Evolutionary conservation across 2,888 invertebrate genomes (phyloP), one percentile per base, ranked within the genome.

Genomic region (Liodrosophila aerea): DNA sequence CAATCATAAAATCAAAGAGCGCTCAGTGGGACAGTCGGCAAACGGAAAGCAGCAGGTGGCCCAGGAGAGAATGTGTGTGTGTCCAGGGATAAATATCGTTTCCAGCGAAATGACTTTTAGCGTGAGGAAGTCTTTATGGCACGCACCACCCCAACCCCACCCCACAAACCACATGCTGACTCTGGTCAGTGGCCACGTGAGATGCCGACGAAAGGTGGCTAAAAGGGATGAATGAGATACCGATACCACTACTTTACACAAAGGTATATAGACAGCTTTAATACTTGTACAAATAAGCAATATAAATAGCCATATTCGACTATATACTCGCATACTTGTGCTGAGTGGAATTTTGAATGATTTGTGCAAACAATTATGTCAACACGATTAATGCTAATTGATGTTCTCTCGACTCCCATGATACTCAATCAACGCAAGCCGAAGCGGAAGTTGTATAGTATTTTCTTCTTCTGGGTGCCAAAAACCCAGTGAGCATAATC

Each of bases 351-450:
- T 44, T 57, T 53, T 9, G 15, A 13, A 61, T 78, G 62, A 77
- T 64, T 70, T 73, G 53, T 36, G 70, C 61, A 76, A 78, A 69
- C 64, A 69, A 60, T 60, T 72, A 47, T 62, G 66, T 67, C 64
- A 70, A 65, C 56, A 64, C 62, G 64, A 71, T 75, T 61, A 71
- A 81, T 77, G 78, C 77, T 78, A 78, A 78, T 78, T 81, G 73
- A 63, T 47, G 59, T 63, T 70, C 65, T 73, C 47, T 36, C 58
- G 50, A 11, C 36, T 40, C 37, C 47, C 18, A 46, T 45, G 36
- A 40, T 54, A n/a, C 57, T 70, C 59, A 54, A 52, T 65, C 53
- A 74, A 70, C 59, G 67, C 70, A 60, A 61, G 69, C 65, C n/a
- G n/a, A 18, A 51, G 53, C 73, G 66, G 72, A 73, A 75, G 70